phyloP scores from a whole-genome alignment of 2,888 invertebrate species.

The Hyalella azteca region DNA sequence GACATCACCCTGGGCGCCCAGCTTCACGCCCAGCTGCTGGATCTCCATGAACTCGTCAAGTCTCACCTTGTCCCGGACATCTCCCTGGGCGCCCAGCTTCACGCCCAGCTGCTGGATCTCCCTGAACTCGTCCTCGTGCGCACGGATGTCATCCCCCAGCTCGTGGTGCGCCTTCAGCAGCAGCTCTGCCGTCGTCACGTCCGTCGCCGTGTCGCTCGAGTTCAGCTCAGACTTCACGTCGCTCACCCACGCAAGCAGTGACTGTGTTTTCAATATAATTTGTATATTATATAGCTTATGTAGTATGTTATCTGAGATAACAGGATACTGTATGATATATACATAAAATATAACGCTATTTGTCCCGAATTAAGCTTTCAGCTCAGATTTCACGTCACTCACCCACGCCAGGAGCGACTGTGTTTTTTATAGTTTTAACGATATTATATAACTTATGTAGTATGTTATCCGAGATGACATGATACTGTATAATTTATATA shows the following conservation, averaged over 20 bases:
- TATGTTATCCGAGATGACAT: too few species aligned
- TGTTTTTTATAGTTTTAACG: too few species aligned
- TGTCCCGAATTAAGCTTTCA: too few species aligned
- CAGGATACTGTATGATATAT: too few species aligned
- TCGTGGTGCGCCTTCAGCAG: constrained; percentile 90
- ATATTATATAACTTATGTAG: neutral
- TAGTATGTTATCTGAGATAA: too few species aligned
- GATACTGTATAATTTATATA: too few species aligned
- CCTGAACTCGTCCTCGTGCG: constrained; percentile 77
- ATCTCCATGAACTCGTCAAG: constrained; percentile 66
- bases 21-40: constrained; percentile 53
- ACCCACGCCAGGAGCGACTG: constrained; percentile 76
- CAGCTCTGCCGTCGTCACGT: constrained; percentile 91
- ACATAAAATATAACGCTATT: too few species aligned
- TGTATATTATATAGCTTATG: too few species aligned
- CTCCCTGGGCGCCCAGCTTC: constrained; percentile 51
- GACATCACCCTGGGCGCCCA: constrained; percentile 51
- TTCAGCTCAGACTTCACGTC: constrained; percentile 80
- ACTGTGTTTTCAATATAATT: too few species aligned
- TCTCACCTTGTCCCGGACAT: constrained; percentile 55
- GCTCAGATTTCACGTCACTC: constrained; percentile 76
- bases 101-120: constrained; percentile 52
- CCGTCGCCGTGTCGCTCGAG: constrained; percentile 79
- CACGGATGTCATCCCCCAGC: constrained; percentile 85
- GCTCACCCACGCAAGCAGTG: constrained; percentile 78